Evolutionary conservation across 2,888 invertebrate genomes (phyloP), one percentile per base, ranked within the genome.

Genomic region (Meandrusa payeni): DNA sequence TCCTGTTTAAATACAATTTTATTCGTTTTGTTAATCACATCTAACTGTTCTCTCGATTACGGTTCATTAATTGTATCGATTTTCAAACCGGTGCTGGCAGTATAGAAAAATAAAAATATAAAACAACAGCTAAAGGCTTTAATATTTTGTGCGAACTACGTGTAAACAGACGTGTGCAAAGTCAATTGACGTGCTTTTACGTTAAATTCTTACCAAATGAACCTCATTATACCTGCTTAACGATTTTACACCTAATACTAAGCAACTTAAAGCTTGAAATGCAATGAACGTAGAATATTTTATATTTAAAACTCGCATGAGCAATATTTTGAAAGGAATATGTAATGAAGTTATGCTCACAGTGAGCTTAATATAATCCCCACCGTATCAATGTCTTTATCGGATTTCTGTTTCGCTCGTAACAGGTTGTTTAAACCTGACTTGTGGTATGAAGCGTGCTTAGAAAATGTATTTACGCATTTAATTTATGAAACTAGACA

Each of bases 301-400:
- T n/a, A n/a, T n/a, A n/a, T n/a, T n/a, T 40, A 32, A 40, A 40
- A 32, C 26, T 26, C 17, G 26, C 11, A 26, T 11, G 32, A 20
- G 15, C 13, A 12, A 39, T 26, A 13, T 41, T 41, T 41, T 27
- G 40, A 41, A 41, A 33, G 32, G 40, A 33, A 41, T 41, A 32
- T 20, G 26, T 41, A 41, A 41, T 33, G 26, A 41, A 26, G 40
- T 41, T 41, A 41, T 32, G 40, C 19, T 41, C 32, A 12, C 24
- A 19, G 40, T 27, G 17, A 26, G 40, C 32, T 31, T 24, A 24
- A 17, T 26, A 26, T 41, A 41, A 41, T 26, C 32, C 19, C 12
- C 11, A 28, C 19, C 26, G 20, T 41, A 41, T 32, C 40, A 41
- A 41, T 41, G 26, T 41, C 40, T 41, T 41, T 41, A 41, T 41